These are phyloP conservation scores for Anodontia alba DNA, from an alignment of 2,888 invertebrate species.

Conservation along the genomic window DNA sequence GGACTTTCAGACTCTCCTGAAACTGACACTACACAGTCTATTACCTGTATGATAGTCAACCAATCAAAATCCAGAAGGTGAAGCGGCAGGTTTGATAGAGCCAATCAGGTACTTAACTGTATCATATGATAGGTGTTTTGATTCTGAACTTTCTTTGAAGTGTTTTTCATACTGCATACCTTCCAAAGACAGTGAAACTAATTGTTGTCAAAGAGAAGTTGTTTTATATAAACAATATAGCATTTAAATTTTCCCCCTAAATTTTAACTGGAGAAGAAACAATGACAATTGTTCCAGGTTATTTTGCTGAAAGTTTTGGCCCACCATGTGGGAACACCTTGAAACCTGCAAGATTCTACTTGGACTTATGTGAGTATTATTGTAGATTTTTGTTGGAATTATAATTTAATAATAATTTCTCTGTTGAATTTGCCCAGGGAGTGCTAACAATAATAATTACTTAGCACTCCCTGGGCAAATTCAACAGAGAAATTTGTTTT, in stretches of 20 bases:
- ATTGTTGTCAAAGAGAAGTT: no score
- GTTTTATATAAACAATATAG: no score
- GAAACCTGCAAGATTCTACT: background rate
- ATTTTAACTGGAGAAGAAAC: background rate
- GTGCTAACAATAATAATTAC: no score
- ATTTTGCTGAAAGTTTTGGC: background rate
- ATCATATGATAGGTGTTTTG: constrained; percentile 4
- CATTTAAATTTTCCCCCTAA: no score
- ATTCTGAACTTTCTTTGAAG: background rate
- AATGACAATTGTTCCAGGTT: constrained; percentile 2
- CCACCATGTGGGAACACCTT: background rate
- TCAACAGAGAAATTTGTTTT: no score
- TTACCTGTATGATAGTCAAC: constrained; percentile 6
- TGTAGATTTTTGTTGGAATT: no score
- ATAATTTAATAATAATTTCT: no score
- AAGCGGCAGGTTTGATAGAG: background rate
- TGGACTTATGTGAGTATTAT: background rate
- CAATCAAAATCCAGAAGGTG: background rate
- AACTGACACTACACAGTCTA: constrained; percentile 4
- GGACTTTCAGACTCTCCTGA: background rate
- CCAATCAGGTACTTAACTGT: background rate
- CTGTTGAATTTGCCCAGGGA: no score
- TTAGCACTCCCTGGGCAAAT: no score
- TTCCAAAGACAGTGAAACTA: no score
- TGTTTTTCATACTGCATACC: no score